Conservation (phyloP, 2,888 invertebrate genomes). For the Ectemnius cavifrons region DNA sequence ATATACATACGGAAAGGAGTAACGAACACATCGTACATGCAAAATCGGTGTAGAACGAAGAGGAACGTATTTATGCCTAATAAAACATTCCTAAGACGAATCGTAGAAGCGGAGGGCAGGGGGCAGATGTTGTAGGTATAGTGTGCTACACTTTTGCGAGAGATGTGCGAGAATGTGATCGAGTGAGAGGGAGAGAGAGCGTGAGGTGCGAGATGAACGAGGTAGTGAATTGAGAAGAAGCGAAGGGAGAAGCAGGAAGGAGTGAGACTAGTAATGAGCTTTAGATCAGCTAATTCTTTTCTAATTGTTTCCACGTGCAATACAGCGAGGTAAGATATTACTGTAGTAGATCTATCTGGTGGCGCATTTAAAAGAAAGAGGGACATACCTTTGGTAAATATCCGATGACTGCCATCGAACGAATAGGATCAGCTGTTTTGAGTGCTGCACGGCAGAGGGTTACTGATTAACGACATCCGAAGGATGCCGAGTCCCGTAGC, state of each 20-base stretch:
- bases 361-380: too few species aligned
- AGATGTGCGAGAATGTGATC: conserved; percentile 29
- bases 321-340: conserved; percentile 15
- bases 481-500: too few species aligned
- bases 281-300: conserved; percentile 30
- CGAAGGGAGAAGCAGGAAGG: conserved; percentile 10
- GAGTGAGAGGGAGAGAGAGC: conserved; percentile 31
- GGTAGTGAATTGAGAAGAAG: conserved; percentile 28
- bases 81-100: conserved; percentile 56
- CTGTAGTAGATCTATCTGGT: too few species aligned
- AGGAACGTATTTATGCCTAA: conserved; percentile 59
- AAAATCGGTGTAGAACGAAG: conserved; percentile 30
- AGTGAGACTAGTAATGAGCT: conserved; percentile 31
- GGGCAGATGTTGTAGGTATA: conserved; percentile 50
- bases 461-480: too few species aligned
- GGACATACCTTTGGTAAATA: too few species aligned
- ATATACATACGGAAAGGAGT: neutral
- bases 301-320: conserved; percentile 30
- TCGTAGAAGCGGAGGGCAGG: conserved; percentile 42
- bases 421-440: too few species aligned
- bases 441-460: too few species aligned
- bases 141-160: too few species aligned
- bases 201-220: conserved; percentile 18
- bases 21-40: conserved; percentile 35
- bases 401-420: too few species aligned